phyloP scores from a whole-genome alignment of 2,113 vertebrate species.

The Notarius lentiginosus region DNA sequence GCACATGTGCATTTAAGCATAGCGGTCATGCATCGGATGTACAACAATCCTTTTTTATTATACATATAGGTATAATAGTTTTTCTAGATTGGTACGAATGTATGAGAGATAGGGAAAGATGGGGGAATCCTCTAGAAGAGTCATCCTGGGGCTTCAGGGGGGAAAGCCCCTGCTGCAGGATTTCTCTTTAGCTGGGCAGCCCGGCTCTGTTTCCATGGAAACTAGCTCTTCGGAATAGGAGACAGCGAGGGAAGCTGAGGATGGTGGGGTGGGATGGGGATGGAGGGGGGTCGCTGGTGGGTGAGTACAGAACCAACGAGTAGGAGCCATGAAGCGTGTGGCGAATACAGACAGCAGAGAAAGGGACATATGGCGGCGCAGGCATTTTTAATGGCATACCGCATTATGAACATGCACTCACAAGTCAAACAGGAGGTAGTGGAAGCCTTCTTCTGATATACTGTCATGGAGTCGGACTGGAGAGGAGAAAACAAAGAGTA shows the following conservation, averaged over 20 bases:
- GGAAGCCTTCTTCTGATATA: constrained; percentile 95
- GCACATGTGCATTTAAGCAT: neutral
- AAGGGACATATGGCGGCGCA: constrained; percentile 26
- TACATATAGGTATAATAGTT: neutral
- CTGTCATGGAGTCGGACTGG: constrained; percentile 95
- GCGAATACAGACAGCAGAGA: constrained; percentile 36
- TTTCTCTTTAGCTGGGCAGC: constrained; percentile 61
- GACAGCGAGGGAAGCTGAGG: neutral
- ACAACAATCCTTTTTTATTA: neutral
- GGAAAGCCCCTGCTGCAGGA: constrained; percentile 76
- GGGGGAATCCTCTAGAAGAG: constrained; percentile 67
- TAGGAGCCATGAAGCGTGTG: constrained; percentile 31
- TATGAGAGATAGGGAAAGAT: constrained; percentile 4
- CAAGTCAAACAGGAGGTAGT: constrained; percentile 95
- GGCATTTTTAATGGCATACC: constrained; percentile 12
- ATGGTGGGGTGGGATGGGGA: neutral
- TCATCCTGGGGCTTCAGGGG: constrained; percentile 57
- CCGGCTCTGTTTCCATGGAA: constrained; percentile 73
- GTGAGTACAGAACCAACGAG: constrained; percentile 11
- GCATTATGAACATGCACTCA: constrained; percentile 72
- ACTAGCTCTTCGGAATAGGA: constrained; percentile 63
- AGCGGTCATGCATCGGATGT: neutral
- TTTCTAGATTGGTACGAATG: neutral
- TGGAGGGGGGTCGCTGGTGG: neutral
- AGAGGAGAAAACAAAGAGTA: neutral